Base-by-base conservation (phyloP, 1,140 invertebrate genomes). In the Drosophila obscura region DNA sequence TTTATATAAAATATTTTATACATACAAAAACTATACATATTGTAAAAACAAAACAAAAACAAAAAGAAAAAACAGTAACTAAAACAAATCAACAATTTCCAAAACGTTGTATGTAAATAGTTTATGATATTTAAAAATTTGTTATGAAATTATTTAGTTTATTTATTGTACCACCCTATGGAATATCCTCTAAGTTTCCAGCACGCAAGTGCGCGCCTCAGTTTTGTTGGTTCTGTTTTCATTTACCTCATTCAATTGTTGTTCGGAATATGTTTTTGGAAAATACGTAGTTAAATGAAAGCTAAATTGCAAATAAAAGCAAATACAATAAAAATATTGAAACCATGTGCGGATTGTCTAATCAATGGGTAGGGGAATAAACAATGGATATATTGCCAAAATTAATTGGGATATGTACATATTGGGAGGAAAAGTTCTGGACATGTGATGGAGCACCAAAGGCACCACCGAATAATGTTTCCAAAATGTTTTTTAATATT, bases 281-380 rank as follows among this genome's bases (percentile, higher is more conserved):
- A 74, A 74, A 84, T 84, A 84, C 83, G 81, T 84, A 84, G 81
- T 84, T 84, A 84, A 84, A 84, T 84, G 81, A 85, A 77, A 80
- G 81, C 81, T 84, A 87, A 87, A 84, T 84, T 85, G 81, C 81
- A 80, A 81, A 80, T 85, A 85, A 84, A 84, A 81, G 77, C 77
- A 85, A 85, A 81, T 81, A 81, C 75, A 84, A 77, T 69, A 84
- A 77, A 68, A 80, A 69, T 80, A 80, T 60, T 69, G 51, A 74
- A 75, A 75, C 68, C 46, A 69, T 68, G 48, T 7, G 0, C 5
- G 2, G 3, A 19, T 9, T 5, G 41, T 24, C 6, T 24, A 52
- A 15, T 56, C n/a, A 41, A 16, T 50, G 31, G 5, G 13, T 2
- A 11, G 19, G 0, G 6, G 43, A 15, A 7, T 53, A 13, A 6